Base-by-base conservation (phyloP, 2,888 invertebrate species). In the Lasioglossum vierecki region DNA sequence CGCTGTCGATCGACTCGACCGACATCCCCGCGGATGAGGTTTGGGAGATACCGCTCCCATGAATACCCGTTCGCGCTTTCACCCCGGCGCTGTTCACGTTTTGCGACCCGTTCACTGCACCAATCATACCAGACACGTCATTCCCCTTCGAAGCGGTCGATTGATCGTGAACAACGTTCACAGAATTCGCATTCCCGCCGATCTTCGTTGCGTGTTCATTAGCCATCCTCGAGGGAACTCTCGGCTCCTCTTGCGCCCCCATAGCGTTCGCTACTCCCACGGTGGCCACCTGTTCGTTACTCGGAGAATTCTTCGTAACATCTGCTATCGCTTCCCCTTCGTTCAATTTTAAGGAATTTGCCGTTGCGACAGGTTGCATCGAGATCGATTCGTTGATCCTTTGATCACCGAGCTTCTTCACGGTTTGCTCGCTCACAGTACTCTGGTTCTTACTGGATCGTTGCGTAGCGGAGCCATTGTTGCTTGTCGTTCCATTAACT, bases 21-120 rank as follows among this genome's bases (percentile, higher is more conserved):
- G 95, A 94, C 79, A 91, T 81, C 1, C 91, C 93, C 57, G 91
- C 91, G 26, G 92, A 93, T 4, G 94, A 94, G 71, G 92, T 93
- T 15, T 93, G 49, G 4, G 94, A 93, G 49, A 88, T 88, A 41
- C 92, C 91, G 80, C 92, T 92, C 2, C 92, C 92, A 9, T 89
- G 90, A 79, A 91, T 91, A 4, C 63, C 79, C 2, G 85, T 77
- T 75, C 90, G 82, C 78, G 86, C 77, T 83, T 88, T 86, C 75
- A 70, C 76, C 71, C 83, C 87, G 9, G 87, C 87, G 79, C 86
- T 88, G 79, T 90, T 88, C 86, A 85, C 90, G 76, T 85, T 90
- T 53, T 83, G 77, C 68, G 76, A 2, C 22, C 82, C 86, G 66
- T 89, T 90, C 80, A 85, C 89, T 53, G 89, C 80, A 78, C 81